These are phyloP conservation scores for Stercorarius parasiticus DNA, from an alignment of 2,113 vertebrate species.

Conservation along the genomic window DNA sequence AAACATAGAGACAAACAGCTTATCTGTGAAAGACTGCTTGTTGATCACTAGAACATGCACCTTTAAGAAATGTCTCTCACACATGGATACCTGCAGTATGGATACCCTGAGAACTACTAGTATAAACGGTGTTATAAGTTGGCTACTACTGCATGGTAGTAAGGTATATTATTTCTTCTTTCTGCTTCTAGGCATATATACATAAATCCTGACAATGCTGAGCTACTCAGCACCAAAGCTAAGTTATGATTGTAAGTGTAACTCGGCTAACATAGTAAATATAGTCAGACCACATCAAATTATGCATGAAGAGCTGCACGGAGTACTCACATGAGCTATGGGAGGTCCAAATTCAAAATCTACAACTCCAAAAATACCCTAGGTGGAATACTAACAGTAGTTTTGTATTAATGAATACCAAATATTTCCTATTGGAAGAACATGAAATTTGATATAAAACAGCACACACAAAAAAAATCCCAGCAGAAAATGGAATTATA, in stretches of 20 bases:
- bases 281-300: not conserved
- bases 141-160: not conserved
- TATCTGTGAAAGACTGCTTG: rapidly evolving
- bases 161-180: not conserved
- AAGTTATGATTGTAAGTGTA: not conserved
- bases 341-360: not conserved
- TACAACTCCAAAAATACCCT: not conserved
- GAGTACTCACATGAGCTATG: rapidly evolving
- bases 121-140: not conserved
- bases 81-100: not conserved
- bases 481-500: not conserved
- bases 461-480: not conserved
- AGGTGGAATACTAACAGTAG: not conserved
- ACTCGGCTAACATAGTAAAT: not conserved
- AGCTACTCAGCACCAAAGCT: not conserved
- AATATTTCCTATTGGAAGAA: not conserved
- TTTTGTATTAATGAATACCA: not conserved
- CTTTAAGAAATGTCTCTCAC: not conserved
- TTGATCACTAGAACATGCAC: not conserved
- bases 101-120: not conserved
- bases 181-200: not conserved
- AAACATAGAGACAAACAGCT: not conserved
- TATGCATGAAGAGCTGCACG: not conserved
- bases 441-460: not conserved
- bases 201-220: not conserved